These are phyloP conservation scores for Sialia sialis DNA, from an alignment of 2,113 vertebrate genomes.

Conservation along the genomic window DNA sequence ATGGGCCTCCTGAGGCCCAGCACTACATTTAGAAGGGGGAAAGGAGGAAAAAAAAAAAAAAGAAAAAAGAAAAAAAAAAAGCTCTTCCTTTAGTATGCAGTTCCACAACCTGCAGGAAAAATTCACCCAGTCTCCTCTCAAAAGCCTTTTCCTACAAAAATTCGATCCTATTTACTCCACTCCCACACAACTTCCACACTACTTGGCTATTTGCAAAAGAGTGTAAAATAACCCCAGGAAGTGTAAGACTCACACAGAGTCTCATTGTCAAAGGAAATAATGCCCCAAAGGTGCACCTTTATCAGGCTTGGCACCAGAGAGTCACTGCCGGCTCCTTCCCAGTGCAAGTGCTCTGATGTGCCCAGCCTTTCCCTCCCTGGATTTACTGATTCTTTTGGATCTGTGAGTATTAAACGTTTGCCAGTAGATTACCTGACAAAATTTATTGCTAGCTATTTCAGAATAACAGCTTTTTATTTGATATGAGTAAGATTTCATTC, in stretches of 20 bases:
- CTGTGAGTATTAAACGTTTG: constrained; percentile 53
- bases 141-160: constrained; percentile 64
- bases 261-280: constrained; percentile 22
- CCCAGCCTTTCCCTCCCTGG: constrained; percentile 1
- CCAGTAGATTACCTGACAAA: not conserved
- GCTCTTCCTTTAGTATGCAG: constrained; percentile 61
- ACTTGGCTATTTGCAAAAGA: not conserved
- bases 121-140: not conserved
- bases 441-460: not conserved
- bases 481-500: not conserved
- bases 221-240: constrained; percentile 38
- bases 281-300: constrained; percentile 11
- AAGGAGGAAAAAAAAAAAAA: not conserved
- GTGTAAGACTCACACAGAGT: not conserved
- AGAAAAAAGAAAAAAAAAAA: not conserved
- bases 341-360: not conserved
- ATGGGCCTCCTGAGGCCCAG: constrained; percentile 60
- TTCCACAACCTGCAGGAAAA: constrained; percentile 27
- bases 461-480: not conserved
- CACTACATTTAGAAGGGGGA: constrained; percentile 46
- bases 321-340: not conserved
- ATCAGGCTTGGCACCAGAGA: not conserved
- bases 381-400: constrained; percentile 35
- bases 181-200: constrained; percentile 54
- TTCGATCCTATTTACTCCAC: not conserved